Base-by-base conservation (phyloP, 2,113 vertebrate genomes). In the Cyanoderma ruficeps region DNA sequence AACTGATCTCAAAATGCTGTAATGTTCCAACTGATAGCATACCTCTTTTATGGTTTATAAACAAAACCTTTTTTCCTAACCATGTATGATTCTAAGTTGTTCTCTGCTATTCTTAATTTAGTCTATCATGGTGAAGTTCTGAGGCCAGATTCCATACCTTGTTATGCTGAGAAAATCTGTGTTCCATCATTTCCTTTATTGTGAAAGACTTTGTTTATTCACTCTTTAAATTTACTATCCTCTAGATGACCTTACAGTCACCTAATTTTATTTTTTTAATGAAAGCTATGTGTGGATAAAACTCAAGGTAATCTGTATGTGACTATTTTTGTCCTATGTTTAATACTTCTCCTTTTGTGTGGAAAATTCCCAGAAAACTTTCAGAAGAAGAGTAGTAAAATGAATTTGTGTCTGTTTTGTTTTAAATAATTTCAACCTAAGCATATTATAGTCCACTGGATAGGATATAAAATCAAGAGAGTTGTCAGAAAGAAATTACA, bases 51-150 rank as follows among this genome's bases (percentile, higher is more conserved):
- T 59, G 47, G 55, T 85, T 91, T 95, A 90, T 95, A 97, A 95
- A 95, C 78, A 71, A 41, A 88, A 15, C 46, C 44, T 78, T 85
- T 83, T 78, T 68, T 85, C 93, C 52, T 89, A 94, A 80, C 74
- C 85, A 89, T 93, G 87, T 93, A 94, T 90, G 83, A 89, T 92
- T 97, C 68, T 84, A 72, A 68, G n/a, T 92, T 90, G 92, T 96
- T 94, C 93, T 93, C 77, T 93, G 46, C 82, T 96, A 88, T 91
- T 94, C 85, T 81, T 96, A 93, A 92, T 94, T 96, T 94, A 96
- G 77, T 84, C 60, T 93, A 17, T 68, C 76, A 49, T 87, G 63
- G 42, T 80, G 60, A 95, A 95, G 33, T 81, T 88, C 86, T 84
- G 69, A 95, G 90, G 74, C 89, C 69, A 95, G 71, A 72, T 95